A percentile compares a stretch with the other conserved stretches of the same genome.
Conservation (phyloP, 1,140 invertebrate genomes). For the Lutraria rhynchaena region DNA sequence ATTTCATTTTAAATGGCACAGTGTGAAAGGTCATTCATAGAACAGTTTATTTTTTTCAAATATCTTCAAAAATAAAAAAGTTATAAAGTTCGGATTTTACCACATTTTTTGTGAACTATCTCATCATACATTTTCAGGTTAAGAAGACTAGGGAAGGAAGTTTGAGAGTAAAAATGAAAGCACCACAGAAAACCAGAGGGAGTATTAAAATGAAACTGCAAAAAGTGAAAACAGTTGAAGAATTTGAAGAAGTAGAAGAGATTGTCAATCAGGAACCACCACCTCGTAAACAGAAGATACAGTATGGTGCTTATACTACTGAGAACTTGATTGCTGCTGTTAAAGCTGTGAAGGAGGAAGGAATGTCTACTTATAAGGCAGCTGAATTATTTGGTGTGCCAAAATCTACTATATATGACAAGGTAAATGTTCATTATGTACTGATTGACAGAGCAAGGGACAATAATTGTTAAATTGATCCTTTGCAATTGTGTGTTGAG, state of each 20-base stretch:
- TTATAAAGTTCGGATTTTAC: too few relatives aligned
- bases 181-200: conserved; percentile 9
- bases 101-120: too few relatives aligned
- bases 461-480: too few relatives aligned
- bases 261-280: background rate
- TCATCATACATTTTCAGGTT: too few relatives aligned
- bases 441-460: too few relatives aligned
- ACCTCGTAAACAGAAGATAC: conserved; percentile 20
- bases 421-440: conserved; percentile 3
- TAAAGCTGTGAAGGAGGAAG: conserved; percentile 39
- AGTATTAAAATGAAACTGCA: conserved; percentile 50
- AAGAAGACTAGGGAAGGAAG: conserved; percentile 31
- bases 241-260: conserved; percentile 11
- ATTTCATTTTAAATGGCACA: too few relatives aligned
- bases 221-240: conserved; percentile 25
- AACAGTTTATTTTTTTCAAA: too few relatives aligned
- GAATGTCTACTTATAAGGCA: conserved; percentile 52
- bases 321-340: conserved; percentile 43
- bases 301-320: conserved; percentile 32
- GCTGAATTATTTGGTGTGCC: conserved; percentile 50
- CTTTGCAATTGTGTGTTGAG: too few relatives aligned
- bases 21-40: too few relatives aligned
- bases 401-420: conserved; percentile 50
- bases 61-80: too few relatives aligned
- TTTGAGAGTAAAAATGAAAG: conserved; percentile 43